Conservation (phyloP, 1,140 invertebrate species). For the Lucilia sericata region DNA sequence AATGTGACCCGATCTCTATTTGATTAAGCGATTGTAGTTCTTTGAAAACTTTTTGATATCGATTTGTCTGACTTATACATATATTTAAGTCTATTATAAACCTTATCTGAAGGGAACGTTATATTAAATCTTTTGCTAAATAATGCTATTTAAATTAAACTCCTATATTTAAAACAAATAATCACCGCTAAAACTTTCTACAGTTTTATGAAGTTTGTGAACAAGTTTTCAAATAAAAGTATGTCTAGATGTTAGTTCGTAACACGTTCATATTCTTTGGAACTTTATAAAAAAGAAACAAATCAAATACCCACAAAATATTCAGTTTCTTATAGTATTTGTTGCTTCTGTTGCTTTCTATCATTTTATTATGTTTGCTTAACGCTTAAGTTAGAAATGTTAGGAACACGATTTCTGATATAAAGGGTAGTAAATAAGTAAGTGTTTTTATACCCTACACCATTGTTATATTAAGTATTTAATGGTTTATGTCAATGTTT, state of each 20-base stretch:
- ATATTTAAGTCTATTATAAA: no score
- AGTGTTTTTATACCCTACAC: neutral
- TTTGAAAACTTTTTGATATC: no score
- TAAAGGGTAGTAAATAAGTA: neutral
- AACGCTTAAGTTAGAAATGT: conserved; percentile 9
- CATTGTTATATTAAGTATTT: no score
- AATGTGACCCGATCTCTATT: no score
- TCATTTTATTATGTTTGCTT: conserved; percentile 25
- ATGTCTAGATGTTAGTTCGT: neutral
- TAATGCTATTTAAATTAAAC: no score
- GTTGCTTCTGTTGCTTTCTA: neutral
- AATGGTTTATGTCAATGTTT: no score
- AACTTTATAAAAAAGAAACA: neutral
- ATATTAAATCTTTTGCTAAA: no score
- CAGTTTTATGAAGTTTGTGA: neutral
- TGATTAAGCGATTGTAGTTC: no score
- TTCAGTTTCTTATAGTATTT: neutral
- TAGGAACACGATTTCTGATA: neutral
- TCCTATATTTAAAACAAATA: neutral
- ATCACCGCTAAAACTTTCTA: neutral
- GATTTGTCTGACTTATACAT: no score
- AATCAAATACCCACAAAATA: neutral
- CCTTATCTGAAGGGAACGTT: no score
- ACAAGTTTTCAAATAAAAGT: neutral
- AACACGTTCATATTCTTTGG: neutral